Conservation (phyloP, 2,113 vertebrate genomes). For the Coptodon bakossiorum region DNA sequence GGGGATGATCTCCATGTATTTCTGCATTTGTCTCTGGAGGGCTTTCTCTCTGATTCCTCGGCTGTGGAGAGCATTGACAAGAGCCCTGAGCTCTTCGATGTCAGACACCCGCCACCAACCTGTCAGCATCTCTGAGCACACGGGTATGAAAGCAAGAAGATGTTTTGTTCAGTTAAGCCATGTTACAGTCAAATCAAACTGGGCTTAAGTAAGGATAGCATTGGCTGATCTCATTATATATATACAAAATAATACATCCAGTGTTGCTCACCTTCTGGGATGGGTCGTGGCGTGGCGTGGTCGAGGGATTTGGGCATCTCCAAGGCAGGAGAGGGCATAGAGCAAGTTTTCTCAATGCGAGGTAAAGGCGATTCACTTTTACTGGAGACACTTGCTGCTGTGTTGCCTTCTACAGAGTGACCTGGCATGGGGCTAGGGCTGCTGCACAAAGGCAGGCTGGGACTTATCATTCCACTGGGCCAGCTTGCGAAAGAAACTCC, state of each 20-base stretch:
- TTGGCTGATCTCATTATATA: slow-evolving; percentile 39
- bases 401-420: slow-evolving; percentile 82
- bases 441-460: slow-evolving; percentile 78
- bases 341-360: slow-evolving; percentile 78
- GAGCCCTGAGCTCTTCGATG: slow-evolving; percentile 84
- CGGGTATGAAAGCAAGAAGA: not conserved
- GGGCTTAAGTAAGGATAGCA: not conserved
- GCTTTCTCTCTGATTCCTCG: slow-evolving; percentile 92
- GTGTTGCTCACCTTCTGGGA: slow-evolving; percentile 83
- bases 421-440: slow-evolving; percentile 79
- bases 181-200: not conserved
- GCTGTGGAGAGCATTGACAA: slow-evolving; percentile 85
- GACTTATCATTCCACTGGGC: slow-evolving; percentile 81
- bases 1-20: slow-evolving; percentile 93
- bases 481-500: slow-evolving; percentile 88
- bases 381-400: slow-evolving; percentile 79
- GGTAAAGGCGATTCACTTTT: slow-evolving; percentile 88
- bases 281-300: slow-evolving; percentile 81
- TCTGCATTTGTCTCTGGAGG: slow-evolving; percentile 96
- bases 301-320: slow-evolving; percentile 89
- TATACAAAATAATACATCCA: slow-evolving; percentile 1
- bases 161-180: not conserved
- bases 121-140: slow-evolving; percentile 82
- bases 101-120: slow-evolving; percentile 98
- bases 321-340: slow-evolving; percentile 69